Evolutionary conservation across 2,113 vertebrate genomes (phyloP).

Genomic region (Electrona antarctica): DNA sequence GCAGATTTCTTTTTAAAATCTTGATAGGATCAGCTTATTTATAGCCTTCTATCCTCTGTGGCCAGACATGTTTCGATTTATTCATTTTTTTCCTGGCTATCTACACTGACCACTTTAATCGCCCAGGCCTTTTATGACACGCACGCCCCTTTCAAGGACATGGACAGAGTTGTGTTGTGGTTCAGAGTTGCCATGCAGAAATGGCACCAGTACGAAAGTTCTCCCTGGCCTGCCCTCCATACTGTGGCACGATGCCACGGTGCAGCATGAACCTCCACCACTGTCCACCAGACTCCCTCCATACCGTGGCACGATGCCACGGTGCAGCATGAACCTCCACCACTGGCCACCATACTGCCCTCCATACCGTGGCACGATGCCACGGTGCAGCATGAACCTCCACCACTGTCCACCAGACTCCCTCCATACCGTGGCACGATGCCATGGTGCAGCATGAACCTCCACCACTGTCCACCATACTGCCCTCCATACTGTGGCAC

Average conservation of each 20-base stretch:
- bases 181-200: slow-evolving; percentile 23
- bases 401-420: too few relatives aligned
- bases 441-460: too few relatives aligned
- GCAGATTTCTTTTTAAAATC: slow-evolving; percentile 4
- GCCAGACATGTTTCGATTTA: slow-evolving; percentile 11
- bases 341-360: too few relatives aligned
- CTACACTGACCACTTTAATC: slow-evolving; percentile 24
- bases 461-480: too few relatives aligned
- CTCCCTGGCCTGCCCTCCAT: slow-evolving; percentile 16
- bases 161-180: slow-evolving; percentile 19
- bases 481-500: too few relatives aligned
- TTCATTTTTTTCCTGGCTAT: slow-evolving; percentile 20
- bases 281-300: slow-evolving; percentile 31
- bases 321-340: too few relatives aligned
- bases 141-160: slow-evolving; percentile 16
- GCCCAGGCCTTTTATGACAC: slow-evolving; percentile 23
- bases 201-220: slow-evolving; percentile 36
- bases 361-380: too few relatives aligned
- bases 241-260: slow-evolving; percentile 30
- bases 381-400: too few relatives aligned
- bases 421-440: too few relatives aligned
- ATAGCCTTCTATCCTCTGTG: slow-evolving; percentile 27
- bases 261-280: slow-evolving; percentile 33
- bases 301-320: too few relatives aligned
- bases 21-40: slow-evolving; percentile 7